Base-by-base conservation (phyloP, 2,888 invertebrate genomes). In the Stramonita haemastoma region DNA sequence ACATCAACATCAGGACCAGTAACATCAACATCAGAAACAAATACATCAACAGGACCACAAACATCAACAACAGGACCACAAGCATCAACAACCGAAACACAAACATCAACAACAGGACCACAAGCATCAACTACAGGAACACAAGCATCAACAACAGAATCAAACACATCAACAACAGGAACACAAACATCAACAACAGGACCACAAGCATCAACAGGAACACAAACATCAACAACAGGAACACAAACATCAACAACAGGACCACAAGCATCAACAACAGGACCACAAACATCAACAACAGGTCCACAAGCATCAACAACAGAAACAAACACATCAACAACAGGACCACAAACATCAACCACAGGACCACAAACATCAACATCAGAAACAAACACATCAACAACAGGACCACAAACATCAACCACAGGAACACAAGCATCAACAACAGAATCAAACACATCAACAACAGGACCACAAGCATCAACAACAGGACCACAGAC, bases 381-480 rank as follows among this genome's bases (percentile, higher is more conserved):
- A 29, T 83, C 88, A 81, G 88, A 83, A 83, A 26, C 60, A 32
- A 83, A 34, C 6, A n/a, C 87, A 57, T 56, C 87, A 56, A 85
- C 57, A 79, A 32, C 70, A 70, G 34, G 34, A 46, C 5, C 34
- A 56, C 87, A 87, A 15, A 26, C 73, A 83, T 83, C 81, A 83
- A 83, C 46, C 19, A 83, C 81, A 83, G 81, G 36, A 83, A 36
- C 81, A 29, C 81, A 83, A 22, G 6, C 57, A 87, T 36, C 57
- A 60, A 86, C 86, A 34, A 66, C 36, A 70, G 70, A 32, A n/a
- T 77, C 88, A 46, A 81, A 32, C 13, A 17, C 29, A 32, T n/a
- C 73, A 56, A 87, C 87, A 32, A 87, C 66, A 70, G 77, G 22
- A 29, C 4, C 87, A 56, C 46, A 79, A 17, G 32, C 87, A 56